These are phyloP conservation scores for Bettongia penicillata DNA, from an alignment of 2,113 vertebrate genomes.

Conservation along the genomic window DNA sequence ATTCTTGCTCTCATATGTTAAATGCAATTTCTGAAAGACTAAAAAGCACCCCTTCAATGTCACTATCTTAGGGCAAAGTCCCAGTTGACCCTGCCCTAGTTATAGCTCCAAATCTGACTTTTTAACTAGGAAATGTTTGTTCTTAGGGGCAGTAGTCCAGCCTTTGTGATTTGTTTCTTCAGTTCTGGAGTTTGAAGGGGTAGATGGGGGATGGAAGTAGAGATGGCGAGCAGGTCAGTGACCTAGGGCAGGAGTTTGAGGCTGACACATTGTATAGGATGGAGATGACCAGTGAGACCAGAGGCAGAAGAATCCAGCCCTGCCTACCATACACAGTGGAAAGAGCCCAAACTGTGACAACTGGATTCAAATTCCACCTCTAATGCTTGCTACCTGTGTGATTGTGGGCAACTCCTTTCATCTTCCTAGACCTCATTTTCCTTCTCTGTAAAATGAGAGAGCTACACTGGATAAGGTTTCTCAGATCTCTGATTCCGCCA, in stretches of 20 bases:
- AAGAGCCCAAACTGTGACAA: not conserved
- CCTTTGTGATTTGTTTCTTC: not conserved
- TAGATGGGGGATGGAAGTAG: not conserved
- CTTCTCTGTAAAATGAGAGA: not conserved
- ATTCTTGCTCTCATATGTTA: not conserved
- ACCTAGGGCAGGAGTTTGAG: not conserved
- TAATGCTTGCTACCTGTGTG: not conserved
- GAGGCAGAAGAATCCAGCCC: not conserved
- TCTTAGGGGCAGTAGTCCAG: not conserved
- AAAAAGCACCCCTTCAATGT: not conserved
- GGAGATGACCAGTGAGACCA: not conserved
- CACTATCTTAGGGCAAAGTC: not conserved
- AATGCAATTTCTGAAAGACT: not conserved
- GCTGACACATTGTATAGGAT: not conserved
- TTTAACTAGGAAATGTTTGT: not conserved
- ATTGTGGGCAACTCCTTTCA: not conserved
- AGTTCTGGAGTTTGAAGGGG: not conserved
- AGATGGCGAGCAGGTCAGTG: not conserved
- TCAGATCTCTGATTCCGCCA: not conserved
- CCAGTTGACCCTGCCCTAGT: not conserved
- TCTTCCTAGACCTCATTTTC: not conserved
- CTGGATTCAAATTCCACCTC: not conserved
- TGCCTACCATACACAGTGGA: too few species aligned
- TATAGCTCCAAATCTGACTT: not conserved
- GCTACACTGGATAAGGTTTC: not conserved